A percentile compares a stretch with the other conserved stretches of the same genome.
These are phyloP conservation scores for Panthera tigris DNA, from an alignment of 2,113 vertebrate species.

Conservation along the genomic window DNA sequence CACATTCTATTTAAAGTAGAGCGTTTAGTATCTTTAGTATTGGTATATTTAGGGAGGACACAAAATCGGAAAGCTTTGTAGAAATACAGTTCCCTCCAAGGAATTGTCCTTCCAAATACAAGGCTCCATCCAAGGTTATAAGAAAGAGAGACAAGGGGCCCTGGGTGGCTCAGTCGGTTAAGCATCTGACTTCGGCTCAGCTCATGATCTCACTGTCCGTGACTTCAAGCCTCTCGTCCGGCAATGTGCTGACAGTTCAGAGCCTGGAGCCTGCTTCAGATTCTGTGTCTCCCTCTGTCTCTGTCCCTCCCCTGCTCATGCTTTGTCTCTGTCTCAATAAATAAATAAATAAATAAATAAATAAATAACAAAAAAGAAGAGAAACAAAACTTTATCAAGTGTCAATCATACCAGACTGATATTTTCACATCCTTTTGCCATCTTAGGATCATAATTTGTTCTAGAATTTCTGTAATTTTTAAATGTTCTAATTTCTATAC, in stretches of 20 bases:
- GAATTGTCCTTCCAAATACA: too few relatives aligned
- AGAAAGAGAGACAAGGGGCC: not conserved
- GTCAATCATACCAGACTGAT: not conserved
- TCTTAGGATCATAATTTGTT: not conserved
- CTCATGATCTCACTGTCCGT: too few relatives aligned
- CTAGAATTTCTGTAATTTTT: not conserved
- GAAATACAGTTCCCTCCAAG: not conserved
- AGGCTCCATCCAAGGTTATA: not conserved
- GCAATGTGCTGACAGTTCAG: too few relatives aligned
- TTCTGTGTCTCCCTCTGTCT: too few relatives aligned
- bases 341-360: too few relatives aligned
- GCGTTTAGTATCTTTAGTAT: not conserved
- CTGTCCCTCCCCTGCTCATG: too few relatives aligned
- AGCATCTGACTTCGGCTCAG: too few relatives aligned
- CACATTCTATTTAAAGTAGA: conserved; percentile 23
- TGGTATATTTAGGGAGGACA: not conserved
- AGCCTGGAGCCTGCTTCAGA: too few relatives aligned
- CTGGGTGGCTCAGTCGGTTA: too few relatives aligned
- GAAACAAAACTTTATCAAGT: not conserved
- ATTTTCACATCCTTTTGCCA: not conserved
- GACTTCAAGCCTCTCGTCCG: too few relatives aligned
- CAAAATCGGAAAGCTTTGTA: not conserved
- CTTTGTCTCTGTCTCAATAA: too few relatives aligned
- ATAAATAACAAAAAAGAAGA: not conserved
- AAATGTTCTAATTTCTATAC: not conserved